Percentiles rank a stretch among this genome's conserved stretches.
Conservation (phyloP, 2,113 vertebrate genomes). For the Eublepharis macularius region DNA sequence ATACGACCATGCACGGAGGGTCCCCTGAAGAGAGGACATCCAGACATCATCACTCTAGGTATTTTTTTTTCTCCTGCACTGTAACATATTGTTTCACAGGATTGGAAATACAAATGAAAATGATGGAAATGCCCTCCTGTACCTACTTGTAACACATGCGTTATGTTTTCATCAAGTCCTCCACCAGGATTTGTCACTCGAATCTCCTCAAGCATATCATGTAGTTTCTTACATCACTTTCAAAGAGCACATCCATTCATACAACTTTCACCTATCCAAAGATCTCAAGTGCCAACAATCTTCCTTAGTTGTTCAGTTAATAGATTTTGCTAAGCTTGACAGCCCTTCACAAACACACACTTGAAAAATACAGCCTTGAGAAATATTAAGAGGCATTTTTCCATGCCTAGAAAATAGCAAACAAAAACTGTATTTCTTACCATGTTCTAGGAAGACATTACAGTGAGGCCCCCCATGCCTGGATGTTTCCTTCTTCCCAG, state of each 20-base stretch:
- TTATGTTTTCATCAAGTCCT: neutral
- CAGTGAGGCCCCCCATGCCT: conserved; percentile 87
- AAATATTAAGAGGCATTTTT: neutral
- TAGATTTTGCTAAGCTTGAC: too few relatives aligned
- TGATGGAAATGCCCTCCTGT: too few relatives aligned
- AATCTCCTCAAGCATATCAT: neutral
- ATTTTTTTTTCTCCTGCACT: too few relatives aligned
- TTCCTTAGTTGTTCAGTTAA: neutral
- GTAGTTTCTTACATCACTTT: neutral
- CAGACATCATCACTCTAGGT: too few relatives aligned
- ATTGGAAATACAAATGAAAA: too few relatives aligned
- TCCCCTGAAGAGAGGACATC: too few relatives aligned
- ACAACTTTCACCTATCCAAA: neutral
- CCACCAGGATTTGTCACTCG: neutral
- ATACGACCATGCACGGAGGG: too few relatives aligned
- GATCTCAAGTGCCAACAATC: neutral
- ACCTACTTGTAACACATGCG: neutral
- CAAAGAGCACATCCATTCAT: neutral
- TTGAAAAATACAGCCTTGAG: too few relatives aligned
- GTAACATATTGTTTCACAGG: too few relatives aligned
- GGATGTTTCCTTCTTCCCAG: conserved; percentile 85
- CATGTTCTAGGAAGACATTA: conserved; percentile 94
- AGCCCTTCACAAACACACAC: too few relatives aligned
- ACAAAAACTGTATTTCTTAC: conserved; percentile 71
- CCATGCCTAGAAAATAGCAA: neutral